A percentile compares a stretch with the other conserved stretches of the same genome.
Evolutionary conservation across 2,113 vertebrate genomes (phyloP).

Genomic region (Hippoglossus stenolepis): DNA sequence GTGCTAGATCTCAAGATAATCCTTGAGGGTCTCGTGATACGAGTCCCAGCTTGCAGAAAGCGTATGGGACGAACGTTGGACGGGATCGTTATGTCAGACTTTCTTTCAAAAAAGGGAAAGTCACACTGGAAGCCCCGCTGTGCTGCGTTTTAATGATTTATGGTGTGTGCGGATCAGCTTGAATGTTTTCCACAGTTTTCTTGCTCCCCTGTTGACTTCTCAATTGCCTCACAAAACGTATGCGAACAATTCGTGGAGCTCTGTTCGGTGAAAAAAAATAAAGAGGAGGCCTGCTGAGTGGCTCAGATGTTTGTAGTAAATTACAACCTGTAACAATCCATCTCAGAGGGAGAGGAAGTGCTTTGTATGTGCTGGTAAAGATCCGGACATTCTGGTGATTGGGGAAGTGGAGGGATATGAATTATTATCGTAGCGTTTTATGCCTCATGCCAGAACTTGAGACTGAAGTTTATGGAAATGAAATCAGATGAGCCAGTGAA

Average conservation of each 20-base stretch:
- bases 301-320: slow-evolving; percentile 44
- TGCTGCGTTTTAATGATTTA: slow-evolving; percentile 46
- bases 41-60: slow-evolving; percentile 11
- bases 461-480: not conserved
- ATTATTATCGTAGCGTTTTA: not conserved
- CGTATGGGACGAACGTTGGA: not conserved
- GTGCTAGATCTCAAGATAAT: slow-evolving; percentile 11
- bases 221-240: slow-evolving; percentile 49
- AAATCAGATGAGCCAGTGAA: not conserved
- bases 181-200: slow-evolving; percentile 61
- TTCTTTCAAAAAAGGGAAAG: slow-evolving; percentile 27
- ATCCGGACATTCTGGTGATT: not conserved
- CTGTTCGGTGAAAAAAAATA: slow-evolving; percentile 28
- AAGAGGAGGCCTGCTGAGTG: slow-evolving; percentile 12
- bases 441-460: not conserved
- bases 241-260: slow-evolving; percentile 43
- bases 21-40: slow-evolving; percentile 2
- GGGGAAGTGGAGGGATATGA: not conserved
- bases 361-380: slow-evolving; percentile 2
- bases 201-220: slow-evolving; percentile 48
- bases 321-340: slow-evolving; percentile 25
- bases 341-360: slow-evolving; percentile 25
- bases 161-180: slow-evolving; percentile 36
- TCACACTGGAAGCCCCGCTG: slow-evolving; percentile 32
- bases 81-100: slow-evolving; percentile 15